These are phyloP conservation scores for Antheraea mylitta DNA, from an alignment of 1,140 invertebrate genomes.

Conservation along the genomic window DNA sequence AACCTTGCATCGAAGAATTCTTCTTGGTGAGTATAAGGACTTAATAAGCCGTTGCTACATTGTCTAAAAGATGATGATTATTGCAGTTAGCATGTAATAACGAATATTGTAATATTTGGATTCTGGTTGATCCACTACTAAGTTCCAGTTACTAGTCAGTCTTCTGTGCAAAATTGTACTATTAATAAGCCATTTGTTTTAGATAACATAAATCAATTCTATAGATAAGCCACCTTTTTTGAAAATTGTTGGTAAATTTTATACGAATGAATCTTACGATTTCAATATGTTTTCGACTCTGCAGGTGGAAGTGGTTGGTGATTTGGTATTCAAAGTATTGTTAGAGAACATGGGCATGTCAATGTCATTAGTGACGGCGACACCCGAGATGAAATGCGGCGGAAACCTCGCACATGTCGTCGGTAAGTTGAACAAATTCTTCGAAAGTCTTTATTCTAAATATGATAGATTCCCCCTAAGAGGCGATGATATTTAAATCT, in stretches of 20 bases:
- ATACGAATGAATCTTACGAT: not conserved
- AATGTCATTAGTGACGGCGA: slow-evolving; percentile 49
- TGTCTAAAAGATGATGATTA: too few relatives aligned
- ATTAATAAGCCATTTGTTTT: too few relatives aligned
- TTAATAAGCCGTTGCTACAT: not conserved
- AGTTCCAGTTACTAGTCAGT: not conserved
- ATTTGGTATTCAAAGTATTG: slow-evolving; percentile 24
- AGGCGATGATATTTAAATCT: too few relatives aligned
- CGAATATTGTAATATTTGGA: too few relatives aligned
- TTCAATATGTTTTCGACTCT: slow-evolving; percentile 16
- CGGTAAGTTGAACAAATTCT: slow-evolving; percentile 41
- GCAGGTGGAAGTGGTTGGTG: slow-evolving; percentile 39
- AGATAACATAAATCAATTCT: too few relatives aligned
- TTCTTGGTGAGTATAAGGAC: slow-evolving; percentile 45
- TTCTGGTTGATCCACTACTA: too few relatives aligned
- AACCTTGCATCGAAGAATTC: slow-evolving; percentile 38
- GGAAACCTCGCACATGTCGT: slow-evolving; percentile 42
- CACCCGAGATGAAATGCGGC: slow-evolving; percentile 35
- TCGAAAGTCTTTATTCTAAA: not conserved
- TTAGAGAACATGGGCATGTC: slow-evolving; percentile 51
- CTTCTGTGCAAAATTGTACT: not conserved
- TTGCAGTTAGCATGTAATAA: too few relatives aligned
- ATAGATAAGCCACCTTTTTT: too few relatives aligned
- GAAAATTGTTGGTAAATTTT: not conserved
- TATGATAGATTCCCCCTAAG: too few relatives aligned